Evolutionary conservation across 2,888 invertebrate genomes (phyloP), one percentile per base, ranked within the genome.

Genomic region (Volucella zonaria): DNA sequence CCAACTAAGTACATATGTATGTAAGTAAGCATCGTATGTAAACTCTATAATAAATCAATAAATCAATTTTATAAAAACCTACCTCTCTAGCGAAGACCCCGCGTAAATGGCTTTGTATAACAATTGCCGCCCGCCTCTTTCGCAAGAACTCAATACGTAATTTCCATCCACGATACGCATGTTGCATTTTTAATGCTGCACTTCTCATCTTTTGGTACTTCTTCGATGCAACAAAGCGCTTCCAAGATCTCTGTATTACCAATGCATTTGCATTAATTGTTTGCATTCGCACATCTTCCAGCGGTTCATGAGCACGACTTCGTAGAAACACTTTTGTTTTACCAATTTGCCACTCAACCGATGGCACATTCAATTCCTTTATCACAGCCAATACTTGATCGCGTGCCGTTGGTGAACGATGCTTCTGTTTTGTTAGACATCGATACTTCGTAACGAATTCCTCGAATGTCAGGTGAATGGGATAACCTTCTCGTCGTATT

Each of bases 61-160:
- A 56, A 15, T 9, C 45, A 15, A 38, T 11, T 14, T 6, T 42
- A 49, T 9, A 12, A n/a, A 56, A 62, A 52, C 58, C 64, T 78
- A 95, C 97, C 92, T 97, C 97, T 86, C 98, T 93, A 0, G 97
- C 98, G 92, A 97, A 98, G 88, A 97, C 97, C 3, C 98, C 98
- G 10, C 97, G 93, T 86, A 97, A 92, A 90, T 96, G 97, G 79
- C 96, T 94, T 92, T 98, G 97, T 86, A 98, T 96, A 15, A 97
- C 95, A 87, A 97, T 93, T 0, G 96, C 96, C 0, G 97, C 96
- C 81, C 97, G 93, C n/a, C 97, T 93, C 90, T 95, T 94, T 56
- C 95, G 93, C 87, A 97, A 93, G 92, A 97, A 97, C 87, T 94
- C 94, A 74, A 97, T 95, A 61, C 97, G 93, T 86, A 95, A 94